A percentile compares a stretch with the other conserved stretches of the same genome.
phyloP scores from a whole-genome alignment of 2,888 invertebrate genomes.

The Hartigia nigra region DNA sequence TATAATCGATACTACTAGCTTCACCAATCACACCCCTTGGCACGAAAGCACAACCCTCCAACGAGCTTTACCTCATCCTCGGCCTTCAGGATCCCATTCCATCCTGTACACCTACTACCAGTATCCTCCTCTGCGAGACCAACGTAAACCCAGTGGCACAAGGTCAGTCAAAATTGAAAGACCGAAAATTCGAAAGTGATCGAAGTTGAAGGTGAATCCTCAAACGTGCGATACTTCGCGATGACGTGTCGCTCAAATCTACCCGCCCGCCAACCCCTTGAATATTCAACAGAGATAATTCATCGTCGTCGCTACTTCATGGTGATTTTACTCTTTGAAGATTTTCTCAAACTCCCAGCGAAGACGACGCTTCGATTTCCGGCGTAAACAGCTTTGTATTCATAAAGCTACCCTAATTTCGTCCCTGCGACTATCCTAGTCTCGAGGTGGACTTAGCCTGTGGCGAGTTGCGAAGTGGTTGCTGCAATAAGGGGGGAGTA shows the following conservation, averaged over 20 bases:
- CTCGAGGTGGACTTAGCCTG: not conserved
- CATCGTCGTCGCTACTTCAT: slow-evolving; percentile 61
- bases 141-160: not conserved
- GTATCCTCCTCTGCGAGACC: not conserved
- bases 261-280: slow-evolving; percentile 35
- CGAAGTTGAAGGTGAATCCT: not conserved
- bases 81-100: not conserved
- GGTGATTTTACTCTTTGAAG: slow-evolving; percentile 45
- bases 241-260: not conserved
- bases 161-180: not conserved
- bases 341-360: slow-evolving; percentile 53
- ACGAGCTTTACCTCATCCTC: not conserved
- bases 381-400: slow-evolving; percentile 15
- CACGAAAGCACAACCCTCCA: slow-evolving; percentile 5
- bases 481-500: not conserved
- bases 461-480: not conserved
- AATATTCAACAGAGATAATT: slow-evolving; percentile 64
- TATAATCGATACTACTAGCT: slow-evolving; percentile 21
- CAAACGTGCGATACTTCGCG: not conserved
- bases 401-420: not conserved
- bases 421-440: not conserved
- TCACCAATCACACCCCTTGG: slow-evolving; percentile 22
- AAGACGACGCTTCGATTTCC: slow-evolving; percentile 33
- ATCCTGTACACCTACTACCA: not conserved
- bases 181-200: not conserved